A percentile compares a stretch with the other conserved stretches of the same genome.
Conservation (phyloP, 2,797 vertebrate genomes). For the Eupleurogrammus muticus region DNA sequence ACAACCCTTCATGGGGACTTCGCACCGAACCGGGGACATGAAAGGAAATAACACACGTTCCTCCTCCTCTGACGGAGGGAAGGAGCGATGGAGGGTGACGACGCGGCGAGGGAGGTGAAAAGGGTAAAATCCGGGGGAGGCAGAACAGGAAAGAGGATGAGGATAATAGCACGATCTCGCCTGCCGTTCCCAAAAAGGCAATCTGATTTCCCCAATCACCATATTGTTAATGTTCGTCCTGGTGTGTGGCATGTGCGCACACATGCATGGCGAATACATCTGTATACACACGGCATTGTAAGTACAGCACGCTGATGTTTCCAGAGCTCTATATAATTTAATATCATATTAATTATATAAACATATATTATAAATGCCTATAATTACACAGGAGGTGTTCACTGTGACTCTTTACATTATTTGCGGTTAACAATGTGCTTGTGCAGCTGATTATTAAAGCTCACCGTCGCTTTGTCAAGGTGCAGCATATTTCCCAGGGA, state of each 20-base stretch:
- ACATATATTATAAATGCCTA: conserved; percentile 22
- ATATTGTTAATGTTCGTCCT: conserved; percentile 72
- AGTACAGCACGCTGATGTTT: conserved; percentile 39
- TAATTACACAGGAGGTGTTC: conserved; percentile 52
- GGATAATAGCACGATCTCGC: conserved; percentile 57
- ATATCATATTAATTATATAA: no score
- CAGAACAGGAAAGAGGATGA: conserved; percentile 43
- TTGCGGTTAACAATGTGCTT: conserved; percentile 58
- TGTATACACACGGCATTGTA: conserved; percentile 27
- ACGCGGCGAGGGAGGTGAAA: conserved; percentile 61
- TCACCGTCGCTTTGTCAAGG: conserved; percentile 58
- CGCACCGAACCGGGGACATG: conserved; percentile 66
- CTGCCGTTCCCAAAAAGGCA: conserved; percentile 74
- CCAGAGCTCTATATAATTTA: conserved; percentile 44
- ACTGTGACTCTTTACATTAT: conserved; percentile 46
- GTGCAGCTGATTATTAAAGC: conserved; percentile 53
- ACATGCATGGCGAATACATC: conserved; percentile 20
- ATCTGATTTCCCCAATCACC: conserved; percentile 81
- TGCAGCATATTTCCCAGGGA: conserved; percentile 49
- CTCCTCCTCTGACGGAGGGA: conserved; percentile 56
- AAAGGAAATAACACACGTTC: conserved; percentile 71
- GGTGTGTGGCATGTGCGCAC: conserved; percentile 27
- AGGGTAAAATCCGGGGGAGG: conserved; percentile 59
- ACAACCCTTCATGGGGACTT: conserved; percentile 75
- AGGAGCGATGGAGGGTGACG: conserved; percentile 44